Conservation (phyloP, 1,140 invertebrate species). For the Euborellia annulipes region DNA sequence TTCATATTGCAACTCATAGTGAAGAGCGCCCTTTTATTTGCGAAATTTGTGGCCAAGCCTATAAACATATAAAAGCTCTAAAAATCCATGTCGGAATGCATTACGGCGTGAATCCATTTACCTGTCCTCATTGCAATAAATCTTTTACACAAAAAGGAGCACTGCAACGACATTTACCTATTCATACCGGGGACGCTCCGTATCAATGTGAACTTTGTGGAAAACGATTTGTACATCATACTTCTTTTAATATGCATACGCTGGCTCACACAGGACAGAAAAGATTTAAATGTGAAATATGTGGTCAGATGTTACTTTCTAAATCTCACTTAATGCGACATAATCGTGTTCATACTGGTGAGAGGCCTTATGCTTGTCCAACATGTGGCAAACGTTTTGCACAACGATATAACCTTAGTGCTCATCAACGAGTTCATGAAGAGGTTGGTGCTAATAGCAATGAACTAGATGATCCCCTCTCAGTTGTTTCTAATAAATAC, state of each 20-base stretch:
- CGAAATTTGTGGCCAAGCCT: slow-evolving; percentile 45
- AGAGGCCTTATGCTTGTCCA: slow-evolving; percentile 8
- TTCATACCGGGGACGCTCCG: slow-evolving; percentile 48
- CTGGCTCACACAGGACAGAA: slow-evolving; percentile 20
- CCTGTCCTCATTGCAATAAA: slow-evolving; percentile 60
- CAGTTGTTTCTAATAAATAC: no score
- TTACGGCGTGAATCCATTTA: slow-evolving; percentile 50
- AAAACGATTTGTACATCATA: slow-evolving; percentile 50
- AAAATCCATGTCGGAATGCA: slow-evolving; percentile 49
- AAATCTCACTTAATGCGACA: slow-evolving; percentile 19
- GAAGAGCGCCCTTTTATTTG: slow-evolving; percentile 32
- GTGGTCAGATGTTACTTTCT: slow-evolving; percentile 17
- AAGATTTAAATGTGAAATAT: slow-evolving; percentile 17
- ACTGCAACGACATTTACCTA: slow-evolving; percentile 43
- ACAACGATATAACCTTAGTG: slow-evolving; percentile 13
- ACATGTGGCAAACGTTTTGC: slow-evolving; percentile 21
- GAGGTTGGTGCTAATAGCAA: no score
- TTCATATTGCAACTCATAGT: slow-evolving; percentile 29
- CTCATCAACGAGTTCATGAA: slow-evolving; percentile 3
- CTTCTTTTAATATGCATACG: slow-evolving; percentile 27
- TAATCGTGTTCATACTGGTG: slow-evolving; percentile 15
- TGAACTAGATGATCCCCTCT: no score
- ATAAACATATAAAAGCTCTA: slow-evolving; percentile 44
- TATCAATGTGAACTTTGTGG: slow-evolving; percentile 50
- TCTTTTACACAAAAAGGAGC: slow-evolving; percentile 51